phyloP scores from a whole-genome alignment of 1,140 invertebrate genomes.

The Calephelis virginiensis region DNA sequence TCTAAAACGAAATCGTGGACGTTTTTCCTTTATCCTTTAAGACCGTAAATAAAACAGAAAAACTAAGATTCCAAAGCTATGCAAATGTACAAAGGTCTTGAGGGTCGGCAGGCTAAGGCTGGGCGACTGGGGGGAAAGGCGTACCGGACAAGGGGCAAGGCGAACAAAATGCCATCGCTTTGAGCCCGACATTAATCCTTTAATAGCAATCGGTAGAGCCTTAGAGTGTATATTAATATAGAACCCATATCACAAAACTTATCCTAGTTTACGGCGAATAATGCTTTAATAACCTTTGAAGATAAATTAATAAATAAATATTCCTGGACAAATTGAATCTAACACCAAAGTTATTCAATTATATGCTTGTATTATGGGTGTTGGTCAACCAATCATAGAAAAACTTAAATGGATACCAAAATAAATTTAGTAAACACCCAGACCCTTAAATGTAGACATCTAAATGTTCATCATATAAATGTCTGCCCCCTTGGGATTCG shows the following conservation, averaged over 20 bases:
- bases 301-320: too few species aligned
- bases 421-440: too few species aligned
- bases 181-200: constrained; percentile 68
- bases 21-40: constrained; percentile 57
- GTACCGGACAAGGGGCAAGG: constrained; percentile 60
- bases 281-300: too few species aligned
- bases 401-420: too few species aligned
- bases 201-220: constrained; percentile 64
- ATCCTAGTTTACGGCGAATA: not conserved
- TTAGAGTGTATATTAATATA: not conserved
- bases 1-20: too few species aligned
- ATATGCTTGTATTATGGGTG: too few species aligned
- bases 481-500: too few species aligned
- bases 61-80: constrained; percentile 67
- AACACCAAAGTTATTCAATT: too few species aligned
- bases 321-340: too few species aligned
- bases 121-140: constrained; percentile 34
- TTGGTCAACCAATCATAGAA: too few species aligned
- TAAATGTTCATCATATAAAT: too few species aligned
- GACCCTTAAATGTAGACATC: too few species aligned
- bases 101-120: constrained; percentile 48
- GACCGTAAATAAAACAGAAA: constrained; percentile 58
- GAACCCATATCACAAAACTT: not conserved
- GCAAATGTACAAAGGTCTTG: constrained; percentile 73
- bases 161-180: constrained; percentile 70